phyloP scores from a whole-genome alignment of 2,113 vertebrate species.

The Monopterus albus region DNA sequence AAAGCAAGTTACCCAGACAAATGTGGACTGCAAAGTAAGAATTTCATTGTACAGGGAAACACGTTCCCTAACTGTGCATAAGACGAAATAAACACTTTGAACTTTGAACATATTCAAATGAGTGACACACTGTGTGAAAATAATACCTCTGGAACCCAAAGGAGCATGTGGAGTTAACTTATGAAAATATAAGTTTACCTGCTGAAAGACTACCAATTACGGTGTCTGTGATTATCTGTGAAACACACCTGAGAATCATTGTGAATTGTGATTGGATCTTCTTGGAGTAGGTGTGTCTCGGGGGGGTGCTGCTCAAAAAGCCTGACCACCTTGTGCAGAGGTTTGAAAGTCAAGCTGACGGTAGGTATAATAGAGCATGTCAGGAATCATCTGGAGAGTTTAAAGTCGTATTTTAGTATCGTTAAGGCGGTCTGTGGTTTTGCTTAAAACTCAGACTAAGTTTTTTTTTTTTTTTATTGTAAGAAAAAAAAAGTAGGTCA shows the following conservation, averaged over 20 bases:
- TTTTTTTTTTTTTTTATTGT: too few species aligned
- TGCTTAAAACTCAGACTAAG: too few species aligned
- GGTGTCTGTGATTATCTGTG: neutral
- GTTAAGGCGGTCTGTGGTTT: neutral
- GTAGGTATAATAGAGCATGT: constrained; percentile 16
- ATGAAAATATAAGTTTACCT: neutral
- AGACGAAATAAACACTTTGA: too few species aligned
- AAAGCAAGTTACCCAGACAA: too few species aligned
- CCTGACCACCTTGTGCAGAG: neutral
- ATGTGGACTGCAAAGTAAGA: too few species aligned
- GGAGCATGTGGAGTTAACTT: neutral
- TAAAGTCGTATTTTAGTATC: neutral
- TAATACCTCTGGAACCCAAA: neutral
- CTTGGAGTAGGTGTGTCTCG: neutral
- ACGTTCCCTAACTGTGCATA: too few species aligned
- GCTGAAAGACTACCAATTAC: neutral
- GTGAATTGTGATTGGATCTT: neutral
- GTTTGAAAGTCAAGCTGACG: constrained; percentile 22
- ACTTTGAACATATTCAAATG: too few species aligned
- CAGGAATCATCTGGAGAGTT: too few species aligned
- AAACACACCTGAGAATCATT: constrained; percentile 29
- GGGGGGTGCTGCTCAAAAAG: constrained; percentile 47
- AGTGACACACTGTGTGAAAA: neutral
- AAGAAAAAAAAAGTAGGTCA: too few species aligned
- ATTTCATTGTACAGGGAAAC: too few species aligned